Base-by-base conservation (phyloP, 2,888 invertebrate species). In the Protonemura montana region DNA sequence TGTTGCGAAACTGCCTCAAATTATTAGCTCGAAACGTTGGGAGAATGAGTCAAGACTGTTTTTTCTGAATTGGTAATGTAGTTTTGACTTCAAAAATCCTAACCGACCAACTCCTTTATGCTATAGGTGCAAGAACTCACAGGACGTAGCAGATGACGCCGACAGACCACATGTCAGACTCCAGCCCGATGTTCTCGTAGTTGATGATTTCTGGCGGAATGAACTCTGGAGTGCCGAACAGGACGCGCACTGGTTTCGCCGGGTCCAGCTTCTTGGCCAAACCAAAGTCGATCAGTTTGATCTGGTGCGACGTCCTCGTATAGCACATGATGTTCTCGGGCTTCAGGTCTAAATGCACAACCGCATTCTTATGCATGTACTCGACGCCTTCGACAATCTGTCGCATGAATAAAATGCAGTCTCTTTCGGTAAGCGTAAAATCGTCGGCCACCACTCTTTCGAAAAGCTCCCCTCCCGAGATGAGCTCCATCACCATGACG, bases 291-390 rank as follows among this genome's bases (percentile, higher is more conserved):
- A 98, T 98, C 41, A 98, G 95, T 92, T 98, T 98, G 88, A 98
- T 96, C 90, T 94, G 94, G 92, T 97, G 94, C 13, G 97, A 97
- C 77, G 96, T 96, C 87, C 96, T 93, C 3, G 96, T 96, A 85
- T 96, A 94, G 91, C 98, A 98, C 93, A 99, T 95, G 86, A 99
- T 98, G 91, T 99, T 99, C 91, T 98, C 98, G 0, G 98, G 98
- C 93, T 98, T 98, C 87, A 98, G 92, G 91, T 98, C 98, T 88
- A 98, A 92, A 91, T 98, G 98, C 78, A 97, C 96, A 87, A 98
- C 94, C 88, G 94, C 94, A 89, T 95, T 94, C 28, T 93, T 92
- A 91, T 98, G 98, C 94, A 99, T 97, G 90, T 97, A 98, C 85
- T 94, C 94, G 3, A 98, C 96, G 0, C 97, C 98, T 90, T 97